These are phyloP conservation scores for Ceratina japonica DNA, from an alignment of 1,140 invertebrate species.

Conservation along the genomic window DNA sequence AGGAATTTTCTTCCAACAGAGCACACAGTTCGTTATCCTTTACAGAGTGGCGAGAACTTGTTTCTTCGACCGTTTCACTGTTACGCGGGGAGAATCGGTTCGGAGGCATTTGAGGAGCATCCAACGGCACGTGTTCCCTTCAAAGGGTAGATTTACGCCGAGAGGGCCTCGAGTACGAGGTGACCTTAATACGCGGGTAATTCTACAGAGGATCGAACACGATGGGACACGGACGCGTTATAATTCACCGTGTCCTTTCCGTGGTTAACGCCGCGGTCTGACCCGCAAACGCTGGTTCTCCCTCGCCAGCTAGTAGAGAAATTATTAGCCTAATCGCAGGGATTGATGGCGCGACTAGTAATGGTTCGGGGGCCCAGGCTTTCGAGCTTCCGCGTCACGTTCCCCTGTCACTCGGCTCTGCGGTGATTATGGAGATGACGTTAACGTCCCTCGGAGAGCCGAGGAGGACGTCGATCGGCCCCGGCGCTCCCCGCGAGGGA, in stretches of 20 bases:
- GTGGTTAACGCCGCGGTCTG: constrained; percentile 24
- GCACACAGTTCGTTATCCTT: not conserved
- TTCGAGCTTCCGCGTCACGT: constrained; percentile 49
- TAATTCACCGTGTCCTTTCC: constrained; percentile 45
- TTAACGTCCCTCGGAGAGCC: constrained; percentile 33
- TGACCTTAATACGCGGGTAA: constrained; percentile 8
- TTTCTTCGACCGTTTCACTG: not conserved
- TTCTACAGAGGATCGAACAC: constrained; percentile 10
- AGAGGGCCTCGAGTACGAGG: too few species aligned
- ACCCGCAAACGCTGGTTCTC: constrained; percentile 11
- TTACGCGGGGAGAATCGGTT: not conserved
- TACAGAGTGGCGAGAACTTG: not conserved
- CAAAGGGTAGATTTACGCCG: not conserved
- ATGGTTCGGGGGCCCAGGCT: constrained; percentile 32
- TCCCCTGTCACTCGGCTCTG: constrained; percentile 40
- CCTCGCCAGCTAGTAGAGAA: constrained; percentile 15
- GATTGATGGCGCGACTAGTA: constrained; percentile 55
- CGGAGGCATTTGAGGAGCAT: too few species aligned
- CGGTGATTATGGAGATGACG: constrained; percentile 50
- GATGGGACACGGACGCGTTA: constrained; percentile 25
- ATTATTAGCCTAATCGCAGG: constrained; percentile 59
- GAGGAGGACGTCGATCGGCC: constrained; percentile 21
- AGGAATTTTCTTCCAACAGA: too few species aligned
- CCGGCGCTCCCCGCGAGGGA: not conserved
- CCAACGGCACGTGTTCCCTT: not conserved